Evolutionary conservation across 2,797 vertebrate genomes (phyloP).

Genomic region (Prionace glauca): DNA sequence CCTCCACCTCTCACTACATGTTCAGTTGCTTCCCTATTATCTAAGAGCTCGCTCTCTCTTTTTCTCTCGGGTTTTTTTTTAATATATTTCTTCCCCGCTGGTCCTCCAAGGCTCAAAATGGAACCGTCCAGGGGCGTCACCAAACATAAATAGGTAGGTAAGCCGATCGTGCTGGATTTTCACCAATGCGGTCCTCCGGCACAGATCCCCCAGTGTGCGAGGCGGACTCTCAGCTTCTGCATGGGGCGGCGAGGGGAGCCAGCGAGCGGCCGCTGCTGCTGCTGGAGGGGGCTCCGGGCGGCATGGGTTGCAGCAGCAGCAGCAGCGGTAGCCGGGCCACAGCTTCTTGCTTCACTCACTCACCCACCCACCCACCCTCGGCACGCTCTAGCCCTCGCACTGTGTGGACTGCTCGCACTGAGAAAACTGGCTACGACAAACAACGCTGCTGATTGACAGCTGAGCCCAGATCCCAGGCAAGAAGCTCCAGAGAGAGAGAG

Average conservation of each 20-base stretch:
- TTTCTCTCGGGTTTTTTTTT: conserved; percentile 30
- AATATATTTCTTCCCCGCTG: not conserved
- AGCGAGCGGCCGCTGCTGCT: not conserved
- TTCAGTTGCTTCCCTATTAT: conserved; percentile 60
- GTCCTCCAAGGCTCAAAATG: conserved; percentile 48
- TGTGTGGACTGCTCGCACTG: not conserved
- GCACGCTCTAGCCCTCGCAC: not conserved
- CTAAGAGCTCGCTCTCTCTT: conserved; percentile 57
- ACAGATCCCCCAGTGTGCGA: not conserved
- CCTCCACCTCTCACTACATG: conserved; percentile 61
- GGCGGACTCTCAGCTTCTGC: not conserved
- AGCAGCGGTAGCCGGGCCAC: not conserved
- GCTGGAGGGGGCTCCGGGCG: not conserved
- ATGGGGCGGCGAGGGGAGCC: not conserved
- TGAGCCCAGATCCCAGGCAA: conserved; percentile 3
- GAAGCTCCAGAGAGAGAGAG: not conserved
- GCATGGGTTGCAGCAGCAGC: not conserved
- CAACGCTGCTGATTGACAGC: conserved; percentile 27
- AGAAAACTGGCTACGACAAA: not conserved
- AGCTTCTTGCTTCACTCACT: too few relatives aligned
- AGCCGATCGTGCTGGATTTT: conserved; percentile 10
- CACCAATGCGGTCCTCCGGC: conserved; percentile 29
- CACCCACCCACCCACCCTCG: too few relatives aligned
- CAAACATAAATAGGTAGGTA: conserved; percentile 55
- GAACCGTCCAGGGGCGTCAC: conserved; percentile 70